phyloP scores from a whole-genome alignment of 1,140 invertebrate genomes.

The Drosophila teissieri region DNA sequence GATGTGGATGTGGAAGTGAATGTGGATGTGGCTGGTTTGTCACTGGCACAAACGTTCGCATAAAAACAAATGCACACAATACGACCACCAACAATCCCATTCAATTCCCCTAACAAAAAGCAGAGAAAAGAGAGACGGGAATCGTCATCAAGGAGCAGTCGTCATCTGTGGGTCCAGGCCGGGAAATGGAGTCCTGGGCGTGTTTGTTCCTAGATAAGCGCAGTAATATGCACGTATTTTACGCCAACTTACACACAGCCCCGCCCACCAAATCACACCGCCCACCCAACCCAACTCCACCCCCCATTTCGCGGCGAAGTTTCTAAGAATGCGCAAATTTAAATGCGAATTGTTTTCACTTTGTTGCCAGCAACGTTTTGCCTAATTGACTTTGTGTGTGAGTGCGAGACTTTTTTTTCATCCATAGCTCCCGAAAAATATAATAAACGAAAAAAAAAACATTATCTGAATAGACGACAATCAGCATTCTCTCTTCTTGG shows the following conservation, averaged over 20 bases:
- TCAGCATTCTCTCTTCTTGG: constrained; percentile 62
- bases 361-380: constrained; percentile 71
- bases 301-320: constrained; percentile 18
- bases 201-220: constrained; percentile 80
- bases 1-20: constrained; percentile 25
- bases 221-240: constrained; percentile 82
- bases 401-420: constrained; percentile 5
- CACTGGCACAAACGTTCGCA: constrained; percentile 47
- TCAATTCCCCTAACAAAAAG: constrained; percentile 53
- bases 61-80: constrained; percentile 69
- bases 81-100: constrained; percentile 50
- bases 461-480: constrained; percentile 75
- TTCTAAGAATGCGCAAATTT: constrained; percentile 79
- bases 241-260: constrained; percentile 47
- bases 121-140: constrained; percentile 48
- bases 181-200: constrained; percentile 65
- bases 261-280: neutral
- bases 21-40: constrained; percentile 15
- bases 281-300: neutral
- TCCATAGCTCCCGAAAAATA: constrained; percentile 16
- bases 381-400: constrained; percentile 76
- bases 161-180: constrained; percentile 22
- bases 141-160: constrained; percentile 65
- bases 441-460: constrained; percentile 43
- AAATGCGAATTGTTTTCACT: constrained; percentile 82